phyloP scores from a whole-genome alignment of 1,140 invertebrate genomes.

The Brachionus koreanus region DNA sequence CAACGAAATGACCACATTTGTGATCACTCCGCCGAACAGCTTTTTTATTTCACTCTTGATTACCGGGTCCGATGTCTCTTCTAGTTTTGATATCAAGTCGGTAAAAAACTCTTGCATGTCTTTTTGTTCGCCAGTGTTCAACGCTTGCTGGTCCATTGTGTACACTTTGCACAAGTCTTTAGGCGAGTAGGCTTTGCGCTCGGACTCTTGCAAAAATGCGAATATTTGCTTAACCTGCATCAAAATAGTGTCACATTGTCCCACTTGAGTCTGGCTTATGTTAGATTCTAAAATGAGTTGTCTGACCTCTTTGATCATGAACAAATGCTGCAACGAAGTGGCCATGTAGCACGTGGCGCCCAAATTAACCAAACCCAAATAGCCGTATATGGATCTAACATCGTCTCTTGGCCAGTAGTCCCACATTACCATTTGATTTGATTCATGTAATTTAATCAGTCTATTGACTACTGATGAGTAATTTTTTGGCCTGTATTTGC shows the following conservation, averaged over 20 bases:
- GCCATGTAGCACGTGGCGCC: constrained; percentile 97
- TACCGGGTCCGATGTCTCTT: constrained; percentile 75
- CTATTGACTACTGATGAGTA: background rate
- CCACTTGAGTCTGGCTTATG: constrained; percentile 58
- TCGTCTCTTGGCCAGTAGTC: constrained; percentile 43
- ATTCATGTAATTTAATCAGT: background rate
- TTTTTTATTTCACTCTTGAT: constrained; percentile 80
- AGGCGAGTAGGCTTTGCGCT: constrained; percentile 89
- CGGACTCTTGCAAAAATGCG: constrained; percentile 85
- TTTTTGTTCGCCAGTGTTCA: constrained; percentile 93
- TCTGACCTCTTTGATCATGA: constrained; percentile 88
- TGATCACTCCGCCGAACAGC: constrained; percentile 83
- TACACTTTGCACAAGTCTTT: constrained; percentile 90
- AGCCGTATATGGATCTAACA: constrained; percentile 53
- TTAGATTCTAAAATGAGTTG: constrained; percentile 70
- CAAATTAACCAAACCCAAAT: constrained; percentile 85
- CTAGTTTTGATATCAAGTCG: constrained; percentile 86
- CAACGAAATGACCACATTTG: constrained; percentile 88
- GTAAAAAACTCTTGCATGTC: constrained; percentile 98
- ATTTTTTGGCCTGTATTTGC: background rate
- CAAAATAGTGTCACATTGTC: constrained; percentile 75
- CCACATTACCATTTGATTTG: background rate
- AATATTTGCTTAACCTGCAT: constrained; percentile 88
- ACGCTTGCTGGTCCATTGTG: constrained; percentile 88
- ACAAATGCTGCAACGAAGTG: constrained; percentile 89